These are phyloP conservation scores for Ammodramus savannarum DNA, from an alignment of 2,113 vertebrate species.

Conservation along the genomic window DNA sequence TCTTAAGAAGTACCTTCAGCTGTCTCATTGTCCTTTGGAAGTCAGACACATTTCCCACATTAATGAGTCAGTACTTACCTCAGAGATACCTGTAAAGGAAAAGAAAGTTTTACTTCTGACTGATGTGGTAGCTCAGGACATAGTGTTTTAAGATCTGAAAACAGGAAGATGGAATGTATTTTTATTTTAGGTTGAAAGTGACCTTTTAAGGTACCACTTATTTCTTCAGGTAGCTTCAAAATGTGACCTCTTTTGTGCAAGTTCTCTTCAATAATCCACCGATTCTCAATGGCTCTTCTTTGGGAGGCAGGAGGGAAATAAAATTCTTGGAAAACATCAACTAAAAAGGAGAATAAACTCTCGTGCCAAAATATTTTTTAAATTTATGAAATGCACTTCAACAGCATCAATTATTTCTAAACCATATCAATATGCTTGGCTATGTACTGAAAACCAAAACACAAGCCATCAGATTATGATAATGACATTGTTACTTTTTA, in stretches of 20 bases:
- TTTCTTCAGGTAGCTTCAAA: background rate
- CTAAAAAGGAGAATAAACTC: background rate
- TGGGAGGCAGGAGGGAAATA: background rate
- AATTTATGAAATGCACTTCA: background rate
- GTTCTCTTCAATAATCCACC: background rate
- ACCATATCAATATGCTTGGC: background rate
- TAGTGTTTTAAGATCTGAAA: background rate
- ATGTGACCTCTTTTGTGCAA: background rate
- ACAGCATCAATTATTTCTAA: background rate
- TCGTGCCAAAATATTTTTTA: background rate
- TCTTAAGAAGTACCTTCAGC: background rate
- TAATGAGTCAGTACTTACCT: background rate
- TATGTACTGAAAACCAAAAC: background rate
- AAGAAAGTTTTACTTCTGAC: background rate
- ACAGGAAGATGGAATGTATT: background rate
- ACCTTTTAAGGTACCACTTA: background rate
- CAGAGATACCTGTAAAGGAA: background rate
- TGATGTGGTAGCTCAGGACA: background rate
- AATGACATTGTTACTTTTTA: background rate
- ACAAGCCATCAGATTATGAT: background rate
- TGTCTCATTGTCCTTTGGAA: background rate
- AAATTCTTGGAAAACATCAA: background rate
- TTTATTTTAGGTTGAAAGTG: constrained; percentile 3
- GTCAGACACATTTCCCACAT: background rate
- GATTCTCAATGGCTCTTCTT: background rate